Percentiles rank a stretch among this genome's conserved stretches.
These are phyloP conservation scores for Pseudanteris insignis DNA, from an alignment of 2,888 invertebrate genomes.

Conservation along the genomic window DNA sequence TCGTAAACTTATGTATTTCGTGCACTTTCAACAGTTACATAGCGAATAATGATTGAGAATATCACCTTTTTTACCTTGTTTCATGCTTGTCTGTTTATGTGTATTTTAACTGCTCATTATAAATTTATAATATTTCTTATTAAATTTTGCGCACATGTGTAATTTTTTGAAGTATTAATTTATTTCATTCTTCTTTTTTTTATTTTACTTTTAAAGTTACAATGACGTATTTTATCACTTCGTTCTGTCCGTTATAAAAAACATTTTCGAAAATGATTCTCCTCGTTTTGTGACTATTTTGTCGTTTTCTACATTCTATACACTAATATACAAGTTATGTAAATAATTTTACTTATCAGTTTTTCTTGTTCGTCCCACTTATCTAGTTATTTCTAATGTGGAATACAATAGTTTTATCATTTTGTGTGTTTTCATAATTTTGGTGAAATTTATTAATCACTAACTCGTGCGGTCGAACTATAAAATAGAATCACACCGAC, in stretches of 20 bases:
- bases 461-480: slow-evolving; percentile 50
- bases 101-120: slow-evolving; percentile 48
- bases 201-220: slow-evolving; percentile 47
- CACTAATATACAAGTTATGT: slow-evolving; percentile 67
- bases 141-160: slow-evolving; percentile 20
- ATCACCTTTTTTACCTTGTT: slow-evolving; percentile 16
- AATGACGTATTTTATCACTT: slow-evolving; percentile 61
- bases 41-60: slow-evolving; percentile 19
- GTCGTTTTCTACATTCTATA: slow-evolving; percentile 64
- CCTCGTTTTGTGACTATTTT: slow-evolving; percentile 46
- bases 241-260: slow-evolving; percentile 65
- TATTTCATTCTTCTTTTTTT: slow-evolving; percentile 5
- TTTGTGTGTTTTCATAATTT: slow-evolving; percentile 47
- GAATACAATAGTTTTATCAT: slow-evolving; percentile 53
- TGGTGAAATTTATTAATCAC: slow-evolving; percentile 51
- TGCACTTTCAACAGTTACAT: slow-evolving; percentile 18
- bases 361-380: slow-evolving; percentile 64
- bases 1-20: slow-evolving; percentile 8
- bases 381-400: slow-evolving; percentile 62
- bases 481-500: too few relatives aligned
- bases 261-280: slow-evolving; percentile 65
- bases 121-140: too few relatives aligned
- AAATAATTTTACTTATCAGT: slow-evolving; percentile 54
- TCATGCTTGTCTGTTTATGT: slow-evolving; percentile 9
- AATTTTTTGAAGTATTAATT: slow-evolving; percentile 21